These are phyloP conservation scores for Luperina testacea DNA, from an alignment of 2,888 invertebrate genomes.

Conservation along the genomic window DNA sequence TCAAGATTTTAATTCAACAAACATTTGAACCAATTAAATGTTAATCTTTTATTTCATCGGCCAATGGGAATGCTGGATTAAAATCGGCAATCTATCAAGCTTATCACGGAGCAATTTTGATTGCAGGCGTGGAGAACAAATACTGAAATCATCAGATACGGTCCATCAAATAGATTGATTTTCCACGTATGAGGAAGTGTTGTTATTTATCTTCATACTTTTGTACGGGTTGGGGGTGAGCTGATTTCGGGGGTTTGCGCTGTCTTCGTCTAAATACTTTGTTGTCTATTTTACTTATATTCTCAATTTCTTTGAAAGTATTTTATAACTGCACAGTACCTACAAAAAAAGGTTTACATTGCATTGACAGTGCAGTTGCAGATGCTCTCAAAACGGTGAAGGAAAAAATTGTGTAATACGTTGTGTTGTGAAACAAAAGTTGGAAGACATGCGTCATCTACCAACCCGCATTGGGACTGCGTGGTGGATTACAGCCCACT, in stretches of 20 bases:
- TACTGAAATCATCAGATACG: conserved; percentile 31
- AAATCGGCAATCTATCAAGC: conserved; percentile 42
- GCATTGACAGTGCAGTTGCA: not conserved
- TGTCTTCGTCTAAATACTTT: not conserved
- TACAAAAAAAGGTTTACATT: too few relatives aligned
- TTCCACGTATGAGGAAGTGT: conserved; percentile 15
- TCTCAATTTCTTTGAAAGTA: too few relatives aligned
- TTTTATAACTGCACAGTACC: too few relatives aligned
- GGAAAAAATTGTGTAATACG: not conserved
- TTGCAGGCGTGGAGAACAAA: conserved; percentile 43
- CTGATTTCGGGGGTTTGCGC: not conserved
- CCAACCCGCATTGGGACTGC: too few relatives aligned
- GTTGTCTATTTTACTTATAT: not conserved
- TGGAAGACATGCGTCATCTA: too few relatives aligned
- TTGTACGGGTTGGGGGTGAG: not conserved
- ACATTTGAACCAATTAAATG: conserved; percentile 42
- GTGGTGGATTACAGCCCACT: too few relatives aligned
- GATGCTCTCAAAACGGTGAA: not conserved
- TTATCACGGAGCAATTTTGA: conserved; percentile 20
- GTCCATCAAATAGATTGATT: conserved; percentile 38
- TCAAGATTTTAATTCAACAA: conserved; percentile 45
- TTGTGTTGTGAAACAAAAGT: too few relatives aligned
- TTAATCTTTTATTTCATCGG: conserved; percentile 33
- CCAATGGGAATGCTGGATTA: conserved; percentile 10
- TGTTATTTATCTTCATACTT: conserved; percentile 17